Evolutionary conservation across 2,888 invertebrate species (phyloP).

Genomic region (Micoletzkya japonica): DNA sequence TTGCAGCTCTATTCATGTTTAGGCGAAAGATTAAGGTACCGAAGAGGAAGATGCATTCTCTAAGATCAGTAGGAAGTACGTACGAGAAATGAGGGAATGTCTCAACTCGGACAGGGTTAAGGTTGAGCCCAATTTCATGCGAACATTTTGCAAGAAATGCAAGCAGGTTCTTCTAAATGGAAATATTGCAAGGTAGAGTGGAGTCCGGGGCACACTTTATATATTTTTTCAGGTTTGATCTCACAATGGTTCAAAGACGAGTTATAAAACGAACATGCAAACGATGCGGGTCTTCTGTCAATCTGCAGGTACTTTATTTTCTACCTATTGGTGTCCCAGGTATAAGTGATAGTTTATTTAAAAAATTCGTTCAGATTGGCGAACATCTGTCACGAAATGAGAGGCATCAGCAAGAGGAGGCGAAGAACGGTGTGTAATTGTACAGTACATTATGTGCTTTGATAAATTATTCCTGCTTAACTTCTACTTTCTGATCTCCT

Average conservation of each 20-base stretch:
- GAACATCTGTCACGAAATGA: constrained; percentile 15
- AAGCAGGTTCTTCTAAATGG: constrained; percentile 39
- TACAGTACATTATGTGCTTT: no score
- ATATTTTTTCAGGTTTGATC: constrained; percentile 28
- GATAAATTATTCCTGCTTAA: no score
- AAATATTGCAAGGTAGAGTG: constrained; percentile 9
- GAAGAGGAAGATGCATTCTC: constrained; percentile 43
- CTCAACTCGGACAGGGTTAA: constrained; percentile 44
- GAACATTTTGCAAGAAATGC: constrained; percentile 48
- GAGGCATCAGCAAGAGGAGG: constrained; percentile 27
- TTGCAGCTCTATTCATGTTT: neutral
- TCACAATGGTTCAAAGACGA: constrained; percentile 31
- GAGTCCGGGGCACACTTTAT: neutral
- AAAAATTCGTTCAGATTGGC: neutral
- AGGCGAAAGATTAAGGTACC: constrained; percentile 22
- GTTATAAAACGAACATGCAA: constrained; percentile 32
- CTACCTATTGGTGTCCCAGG: neutral
- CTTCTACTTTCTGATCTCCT: no score
- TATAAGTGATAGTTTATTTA: neutral
- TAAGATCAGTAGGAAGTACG: constrained; percentile 40
- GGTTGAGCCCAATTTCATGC: constrained; percentile 41
- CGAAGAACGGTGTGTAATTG: no score
- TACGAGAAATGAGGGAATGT: constrained; percentile 43
- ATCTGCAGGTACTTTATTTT: constrained; percentile 26
- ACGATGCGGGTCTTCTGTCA: constrained; percentile 28